These are phyloP conservation scores for Hemithea aestivaria DNA, from an alignment of 2,888 invertebrate species.

Conservation along the genomic window DNA sequence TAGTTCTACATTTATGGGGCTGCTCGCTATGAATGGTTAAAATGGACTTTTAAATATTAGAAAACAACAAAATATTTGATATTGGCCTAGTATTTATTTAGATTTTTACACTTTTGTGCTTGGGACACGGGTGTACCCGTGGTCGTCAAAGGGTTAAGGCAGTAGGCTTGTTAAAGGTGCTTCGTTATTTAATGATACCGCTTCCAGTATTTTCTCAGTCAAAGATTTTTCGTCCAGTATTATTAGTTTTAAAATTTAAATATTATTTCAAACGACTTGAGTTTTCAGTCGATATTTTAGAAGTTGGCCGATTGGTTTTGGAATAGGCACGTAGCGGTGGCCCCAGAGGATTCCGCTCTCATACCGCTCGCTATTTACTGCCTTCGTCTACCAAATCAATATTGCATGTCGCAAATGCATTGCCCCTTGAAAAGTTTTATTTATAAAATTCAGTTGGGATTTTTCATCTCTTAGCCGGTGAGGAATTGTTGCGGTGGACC, in stretches of 20 bases:
- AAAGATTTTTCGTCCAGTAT: too few relatives aligned
- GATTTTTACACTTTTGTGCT: too few relatives aligned
- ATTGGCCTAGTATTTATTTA: too few relatives aligned
- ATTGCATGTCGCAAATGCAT: slow-evolving; percentile 59
- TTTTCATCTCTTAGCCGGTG: slow-evolving; percentile 9
- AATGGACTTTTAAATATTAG: too few relatives aligned
- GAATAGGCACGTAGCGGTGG: slow-evolving; percentile 38
- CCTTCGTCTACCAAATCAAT: slow-evolving; percentile 64
- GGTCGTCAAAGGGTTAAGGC: too few relatives aligned
- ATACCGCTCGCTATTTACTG: slow-evolving; percentile 65
- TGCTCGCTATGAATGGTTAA: too few relatives aligned
- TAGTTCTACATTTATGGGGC: too few relatives aligned
- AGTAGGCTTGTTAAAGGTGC: too few relatives aligned
- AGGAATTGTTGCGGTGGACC: not conserved
- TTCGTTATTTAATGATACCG: too few relatives aligned
- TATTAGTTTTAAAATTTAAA: slow-evolving; percentile 19
- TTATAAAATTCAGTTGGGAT: slow-evolving; percentile 32
- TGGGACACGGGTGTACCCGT: too few relatives aligned
- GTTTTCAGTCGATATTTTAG: slow-evolving; percentile 15
- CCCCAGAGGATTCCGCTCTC: slow-evolving; percentile 60
- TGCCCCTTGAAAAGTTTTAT: slow-evolving; percentile 42
- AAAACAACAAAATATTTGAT: too few relatives aligned
- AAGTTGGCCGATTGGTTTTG: slow-evolving; percentile 28
- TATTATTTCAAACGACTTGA: slow-evolving; percentile 12
- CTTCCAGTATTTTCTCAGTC: too few relatives aligned